Evolutionary conservation across 2,113 vertebrate species (phyloP).

Genomic region (Lepisosteus osseus): DNA sequence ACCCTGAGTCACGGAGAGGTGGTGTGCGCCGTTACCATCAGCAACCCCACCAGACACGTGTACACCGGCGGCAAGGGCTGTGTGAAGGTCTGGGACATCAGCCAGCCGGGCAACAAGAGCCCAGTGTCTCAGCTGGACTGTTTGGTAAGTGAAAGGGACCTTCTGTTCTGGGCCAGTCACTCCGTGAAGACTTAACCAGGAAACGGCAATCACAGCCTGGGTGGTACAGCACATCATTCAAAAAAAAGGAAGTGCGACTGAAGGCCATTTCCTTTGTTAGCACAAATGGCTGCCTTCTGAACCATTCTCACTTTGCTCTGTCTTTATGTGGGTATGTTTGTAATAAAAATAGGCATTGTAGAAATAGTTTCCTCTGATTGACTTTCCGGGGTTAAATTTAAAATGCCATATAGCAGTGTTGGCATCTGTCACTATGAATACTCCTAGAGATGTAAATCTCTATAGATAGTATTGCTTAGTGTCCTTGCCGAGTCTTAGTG

Average conservation of each 20-base stretch:
- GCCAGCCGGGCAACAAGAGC: conserved; percentile 91
- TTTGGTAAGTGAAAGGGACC: conserved; percentile 64
- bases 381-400: too few relatives aligned
- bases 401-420: too few relatives aligned
- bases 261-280: conserved; percentile 34
- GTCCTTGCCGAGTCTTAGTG: too few relatives aligned
- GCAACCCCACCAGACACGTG: conserved; percentile 89
- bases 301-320: too few relatives aligned
- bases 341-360: too few relatives aligned
- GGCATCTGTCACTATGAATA: too few relatives aligned
- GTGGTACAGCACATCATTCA: conserved; percentile 33
- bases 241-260: conserved; percentile 36
- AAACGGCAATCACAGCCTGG: conserved; percentile 40
- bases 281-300: too few relatives aligned
- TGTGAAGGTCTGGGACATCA: conserved; percentile 95
- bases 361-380: too few relatives aligned
- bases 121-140: conserved; percentile 95
- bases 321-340: too few relatives aligned
- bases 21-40: conserved; percentile 90
- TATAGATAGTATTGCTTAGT: too few relatives aligned
- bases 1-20: conserved; percentile 91
- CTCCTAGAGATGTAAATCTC: too few relatives aligned
- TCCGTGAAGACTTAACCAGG: conserved; percentile 43
- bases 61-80: conserved; percentile 93
- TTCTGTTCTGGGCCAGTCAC: conserved; percentile 22